These are phyloP conservation scores for Eulithis testata DNA, from an alignment of 2,888 invertebrate genomes.

Conservation along the genomic window DNA sequence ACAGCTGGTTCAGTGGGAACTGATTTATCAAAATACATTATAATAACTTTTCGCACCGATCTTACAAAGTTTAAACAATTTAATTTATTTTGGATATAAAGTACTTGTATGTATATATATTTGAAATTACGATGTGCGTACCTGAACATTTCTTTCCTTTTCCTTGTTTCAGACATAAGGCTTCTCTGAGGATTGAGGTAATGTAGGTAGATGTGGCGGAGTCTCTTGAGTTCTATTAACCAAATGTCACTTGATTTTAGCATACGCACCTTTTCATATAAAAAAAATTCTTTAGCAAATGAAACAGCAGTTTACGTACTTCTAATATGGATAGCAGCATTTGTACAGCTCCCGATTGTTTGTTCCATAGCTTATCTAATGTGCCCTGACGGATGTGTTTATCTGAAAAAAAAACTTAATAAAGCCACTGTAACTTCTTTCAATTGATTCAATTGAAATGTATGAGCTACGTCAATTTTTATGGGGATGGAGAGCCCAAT, in stretches of 20 bases:
- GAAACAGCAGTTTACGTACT: constrained; percentile 58
- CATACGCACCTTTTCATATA: too few relatives aligned
- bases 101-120: background rate
- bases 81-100: too few relatives aligned
- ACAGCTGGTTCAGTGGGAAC: constrained; percentile 63
- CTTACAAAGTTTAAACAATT: too few relatives aligned
- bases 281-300: too few relatives aligned
- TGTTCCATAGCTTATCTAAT: constrained; percentile 84
- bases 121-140: constrained; percentile 40
- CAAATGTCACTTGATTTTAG: background rate
- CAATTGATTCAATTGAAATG: too few relatives aligned
- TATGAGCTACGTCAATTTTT: too few relatives aligned
- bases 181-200: constrained; percentile 85
- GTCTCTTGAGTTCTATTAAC: constrained; percentile 80
- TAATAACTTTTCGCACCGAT: background rate
- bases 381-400: constrained; percentile 83
- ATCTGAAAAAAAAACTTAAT: constrained; percentile 69
- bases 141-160: constrained; percentile 80
- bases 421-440: background rate
- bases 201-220: constrained; percentile 81
- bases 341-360: constrained; percentile 82
- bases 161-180: constrained; percentile 83
- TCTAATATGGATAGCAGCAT: constrained; percentile 83
- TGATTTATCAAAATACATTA: constrained; percentile 50
- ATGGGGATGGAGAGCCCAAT: too few relatives aligned